Evolutionary conservation across 1,140 invertebrate species (phyloP).

Genomic region (Drosophila suzukii): DNA sequence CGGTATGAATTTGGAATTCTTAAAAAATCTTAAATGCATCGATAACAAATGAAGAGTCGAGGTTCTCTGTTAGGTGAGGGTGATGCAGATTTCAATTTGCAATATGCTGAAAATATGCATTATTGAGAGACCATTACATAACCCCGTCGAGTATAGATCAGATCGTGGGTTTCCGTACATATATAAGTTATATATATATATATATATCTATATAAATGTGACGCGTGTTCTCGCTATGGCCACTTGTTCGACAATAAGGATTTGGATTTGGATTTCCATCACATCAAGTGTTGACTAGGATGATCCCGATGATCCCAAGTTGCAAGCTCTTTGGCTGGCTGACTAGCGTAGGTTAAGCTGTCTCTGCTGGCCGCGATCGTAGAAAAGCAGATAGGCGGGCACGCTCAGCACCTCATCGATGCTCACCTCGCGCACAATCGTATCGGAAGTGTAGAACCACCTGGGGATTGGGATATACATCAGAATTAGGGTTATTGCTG

Average conservation of each 20-base stretch:
- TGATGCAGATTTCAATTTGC: constrained; percentile 2
- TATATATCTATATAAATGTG: constrained; percentile 20
- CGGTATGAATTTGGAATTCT: constrained; percentile 69
- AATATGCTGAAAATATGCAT: neutral
- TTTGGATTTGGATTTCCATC: constrained; percentile 33
- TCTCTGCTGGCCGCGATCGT: constrained; percentile 86
- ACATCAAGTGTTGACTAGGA: constrained; percentile 26
- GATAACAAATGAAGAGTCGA: constrained; percentile 59
- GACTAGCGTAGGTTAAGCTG: constrained; percentile 71
- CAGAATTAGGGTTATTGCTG: neutral
- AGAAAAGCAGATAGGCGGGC: constrained; percentile 88
- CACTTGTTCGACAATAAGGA: constrained; percentile 28
- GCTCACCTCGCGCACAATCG: constrained; percentile 88
- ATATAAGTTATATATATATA: constrained; percentile 20
- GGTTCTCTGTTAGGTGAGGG: constrained; percentile 2
- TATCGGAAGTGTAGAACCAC: constrained; percentile 89
- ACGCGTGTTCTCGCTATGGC: constrained; percentile 15
- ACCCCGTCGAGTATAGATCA: constrained; percentile 30
- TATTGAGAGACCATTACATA: constrained; percentile 28
- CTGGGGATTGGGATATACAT: constrained; percentile 70
- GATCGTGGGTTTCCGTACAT: constrained; percentile 10
- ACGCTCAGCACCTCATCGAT: constrained; percentile 88
- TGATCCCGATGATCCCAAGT: constrained; percentile 3
- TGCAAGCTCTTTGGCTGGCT: neutral
- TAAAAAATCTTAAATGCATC: constrained; percentile 74